A percentile compares a stretch with the other conserved stretches of the same genome.
Evolutionary conservation across 2,797 vertebrate genomes (phyloP).

Genomic region (Acestrorhynchus altus): DNA sequence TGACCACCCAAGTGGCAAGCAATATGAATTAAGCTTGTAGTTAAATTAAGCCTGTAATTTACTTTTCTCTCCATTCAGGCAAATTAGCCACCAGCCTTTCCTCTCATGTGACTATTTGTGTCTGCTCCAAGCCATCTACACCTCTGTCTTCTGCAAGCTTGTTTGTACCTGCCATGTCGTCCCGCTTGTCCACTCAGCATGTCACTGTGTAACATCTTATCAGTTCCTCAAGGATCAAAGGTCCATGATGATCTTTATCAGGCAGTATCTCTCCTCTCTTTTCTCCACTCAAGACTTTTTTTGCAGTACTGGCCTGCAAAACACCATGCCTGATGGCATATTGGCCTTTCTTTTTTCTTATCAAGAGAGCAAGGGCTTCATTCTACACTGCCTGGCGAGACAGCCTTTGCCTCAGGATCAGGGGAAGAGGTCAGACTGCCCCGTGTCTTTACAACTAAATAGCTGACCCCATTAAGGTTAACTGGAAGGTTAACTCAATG

Average conservation of each 20-base stretch:
- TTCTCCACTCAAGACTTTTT: conserved; percentile 67
- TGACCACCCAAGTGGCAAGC: neutral
- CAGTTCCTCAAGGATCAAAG: conserved; percentile 81
- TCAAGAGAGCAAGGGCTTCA: conserved; percentile 66
- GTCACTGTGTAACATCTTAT: conserved; percentile 79
- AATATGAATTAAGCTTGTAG: conserved; percentile 5
- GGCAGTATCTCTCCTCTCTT: conserved; percentile 75
- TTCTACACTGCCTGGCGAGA: conserved; percentile 68
- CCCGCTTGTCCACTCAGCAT: conserved; percentile 79
- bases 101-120: conserved; percentile 61
- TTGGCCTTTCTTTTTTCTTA: conserved; percentile 82
- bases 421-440: conserved; percentile 68
- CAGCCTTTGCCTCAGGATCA: conserved; percentile 68
- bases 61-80: conserved; percentile 43
- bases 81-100: conserved; percentile 53
- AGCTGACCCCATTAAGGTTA: conserved; percentile 68
- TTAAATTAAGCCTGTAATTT: conserved; percentile 23
- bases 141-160: conserved; percentile 70
- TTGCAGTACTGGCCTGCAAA: conserved; percentile 69
- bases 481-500: conserved; percentile 66
- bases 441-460: conserved; percentile 68
- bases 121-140: conserved; percentile 61
- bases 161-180: conserved; percentile 82
- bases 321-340: conserved; percentile 73
- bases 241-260: conserved; percentile 78